Percentiles rank a stretch among this genome's conserved stretches.
Evolutionary conservation across 1,140 invertebrate species (phyloP).

Genomic region (Glossosoma conforme): DNA sequence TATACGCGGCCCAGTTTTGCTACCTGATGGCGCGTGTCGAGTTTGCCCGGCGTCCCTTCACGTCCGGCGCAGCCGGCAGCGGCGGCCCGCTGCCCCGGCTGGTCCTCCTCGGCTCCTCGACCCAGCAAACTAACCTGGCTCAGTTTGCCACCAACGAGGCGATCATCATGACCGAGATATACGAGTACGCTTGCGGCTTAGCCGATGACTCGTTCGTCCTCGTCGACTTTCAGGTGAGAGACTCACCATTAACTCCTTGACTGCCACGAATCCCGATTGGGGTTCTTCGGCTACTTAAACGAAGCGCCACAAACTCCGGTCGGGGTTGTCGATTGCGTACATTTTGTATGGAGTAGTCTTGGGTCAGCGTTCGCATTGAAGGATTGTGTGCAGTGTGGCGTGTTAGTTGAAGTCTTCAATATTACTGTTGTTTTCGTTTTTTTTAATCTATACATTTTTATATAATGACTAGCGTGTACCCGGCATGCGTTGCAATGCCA

Average conservation of each 20-base stretch:
- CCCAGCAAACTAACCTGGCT: constrained; percentile 48
- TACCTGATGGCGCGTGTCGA: constrained; percentile 83
- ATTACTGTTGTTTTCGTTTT: too few species aligned
- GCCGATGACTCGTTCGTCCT: constrained; percentile 70
- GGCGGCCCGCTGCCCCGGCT: constrained; percentile 41
- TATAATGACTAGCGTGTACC: too few species aligned
- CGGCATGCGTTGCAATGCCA: too few species aligned
- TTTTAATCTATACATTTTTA: too few species aligned
- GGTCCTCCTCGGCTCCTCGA: constrained; percentile 73
- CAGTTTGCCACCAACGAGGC: constrained; percentile 74
- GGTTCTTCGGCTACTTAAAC: too few species aligned
- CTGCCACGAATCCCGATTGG: too few species aligned
- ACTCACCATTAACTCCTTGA: not conserved
- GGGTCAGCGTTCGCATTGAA: too few species aligned
- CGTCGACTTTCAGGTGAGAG: constrained; percentile 62
- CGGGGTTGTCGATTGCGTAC: too few species aligned
- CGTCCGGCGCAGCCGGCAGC: constrained; percentile 23
- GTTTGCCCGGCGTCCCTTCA: constrained; percentile 55
- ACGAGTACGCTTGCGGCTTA: constrained; percentile 85
- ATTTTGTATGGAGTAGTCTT: too few species aligned
- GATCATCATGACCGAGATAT: constrained; percentile 91
- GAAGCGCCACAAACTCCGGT: too few species aligned
- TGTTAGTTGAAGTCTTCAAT: too few species aligned
- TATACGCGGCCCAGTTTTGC: constrained; percentile 89
- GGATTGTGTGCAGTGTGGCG: too few species aligned